These are phyloP conservation scores for Magallana gigas DNA, from an alignment of 1,140 invertebrate genomes.

Conservation along the genomic window DNA sequence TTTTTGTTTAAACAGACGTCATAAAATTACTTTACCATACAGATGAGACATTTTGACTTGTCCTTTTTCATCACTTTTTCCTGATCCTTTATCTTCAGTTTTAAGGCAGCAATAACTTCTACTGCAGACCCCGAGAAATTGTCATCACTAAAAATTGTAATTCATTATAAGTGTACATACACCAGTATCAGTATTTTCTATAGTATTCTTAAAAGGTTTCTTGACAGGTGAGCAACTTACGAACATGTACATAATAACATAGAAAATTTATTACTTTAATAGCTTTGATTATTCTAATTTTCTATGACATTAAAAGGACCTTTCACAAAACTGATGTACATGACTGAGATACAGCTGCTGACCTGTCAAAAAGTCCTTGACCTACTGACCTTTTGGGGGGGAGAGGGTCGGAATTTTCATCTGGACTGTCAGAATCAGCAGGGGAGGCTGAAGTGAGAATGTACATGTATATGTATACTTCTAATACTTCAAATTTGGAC, in stretches of 20 bases:
- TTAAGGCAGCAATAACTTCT: conserved; percentile 86
- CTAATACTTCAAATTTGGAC: not conserved
- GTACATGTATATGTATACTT: not conserved
- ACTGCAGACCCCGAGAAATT: not conserved
- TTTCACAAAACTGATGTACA: no score
- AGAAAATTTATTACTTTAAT: no score
- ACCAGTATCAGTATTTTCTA: no score
- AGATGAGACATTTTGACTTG: conserved; percentile 83
- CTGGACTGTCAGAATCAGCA: not conserved
- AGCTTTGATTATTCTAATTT: no score
- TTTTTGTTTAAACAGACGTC: no score
- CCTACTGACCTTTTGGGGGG: not conserved
- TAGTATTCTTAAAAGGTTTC: no score
- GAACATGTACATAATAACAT: no score
- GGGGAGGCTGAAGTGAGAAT: not conserved
- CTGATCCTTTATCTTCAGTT: conserved; percentile 85
- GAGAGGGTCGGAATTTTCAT: not conserved
- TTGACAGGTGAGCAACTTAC: no score
- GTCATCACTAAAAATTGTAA: not conserved
- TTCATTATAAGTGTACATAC: no score
- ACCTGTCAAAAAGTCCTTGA: no score
- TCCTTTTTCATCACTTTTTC: conserved; percentile 76
- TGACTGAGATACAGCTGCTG: no score
- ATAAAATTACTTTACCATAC: conserved; percentile 84
- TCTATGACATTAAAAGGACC: no score